Evolutionary conservation across 1,140 invertebrate species (phyloP), one percentile per base, ranked within the genome.

Genomic region (Panagrolaimus sp.): DNA sequence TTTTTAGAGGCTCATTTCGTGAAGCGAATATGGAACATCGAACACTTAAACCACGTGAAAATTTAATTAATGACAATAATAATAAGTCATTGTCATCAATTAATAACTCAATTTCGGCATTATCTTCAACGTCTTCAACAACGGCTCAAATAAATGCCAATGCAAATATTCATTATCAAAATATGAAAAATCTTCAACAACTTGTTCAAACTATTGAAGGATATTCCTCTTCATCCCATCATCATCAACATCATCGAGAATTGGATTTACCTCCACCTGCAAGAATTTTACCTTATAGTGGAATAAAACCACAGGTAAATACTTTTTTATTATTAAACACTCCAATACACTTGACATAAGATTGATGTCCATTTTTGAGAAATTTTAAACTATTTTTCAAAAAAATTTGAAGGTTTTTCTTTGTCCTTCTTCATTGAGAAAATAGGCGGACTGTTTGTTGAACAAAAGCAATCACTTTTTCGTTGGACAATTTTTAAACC

Each of bases 281-380:
- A 15, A 32, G 72, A 28, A 73, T 73, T 32, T 43, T 69, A 26
- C 71, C 72, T 3, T 73, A 63, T 45, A 70, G 64, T 6, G 71
- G 72, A 14, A 69, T 73, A 15, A 73, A 74, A 68, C 72, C 72
- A 43, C 71, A 73, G 67, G 72, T 73, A 45, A 5, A 43, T 70
- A 26, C 43, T 46, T 44, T 70, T 24, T 1, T 21, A 12, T 44
- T 15, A 17, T 9, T 14, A 17, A 21, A 0, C 44, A 43, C n/a
- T 1, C 14, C n/a, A 21, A 17, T 15, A n/a, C 14, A 38, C 21
- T 28, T 28, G 38, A 17, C 15, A 48, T 24, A 55, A 26, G 48
- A 26, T 21, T 52, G 17, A 21, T 26, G 17, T 26, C 17, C 48
- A 15, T 63, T 63, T 12, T 3, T 3, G 2, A 26, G 10, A n/a